Evolutionary conservation across 2,113 vertebrate genomes (phyloP).

Genomic region (Pseudorhombus dupliciocellatus): DNA sequence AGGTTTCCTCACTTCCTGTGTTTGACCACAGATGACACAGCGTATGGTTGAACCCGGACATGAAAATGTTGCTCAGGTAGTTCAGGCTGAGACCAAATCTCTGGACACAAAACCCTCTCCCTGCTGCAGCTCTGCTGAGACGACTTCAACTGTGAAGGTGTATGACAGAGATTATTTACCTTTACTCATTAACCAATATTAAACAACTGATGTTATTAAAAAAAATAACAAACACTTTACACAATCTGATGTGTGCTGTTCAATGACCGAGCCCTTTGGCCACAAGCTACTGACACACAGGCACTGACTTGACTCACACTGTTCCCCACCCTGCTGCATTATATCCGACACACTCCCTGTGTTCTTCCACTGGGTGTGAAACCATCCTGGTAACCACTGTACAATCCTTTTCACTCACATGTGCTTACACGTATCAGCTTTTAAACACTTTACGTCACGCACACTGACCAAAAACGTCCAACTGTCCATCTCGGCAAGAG

Average conservation of each 20-base stretch:
- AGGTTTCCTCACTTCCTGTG: slow-evolving; percentile 67
- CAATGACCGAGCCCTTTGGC: neutral
- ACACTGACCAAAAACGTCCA: neutral
- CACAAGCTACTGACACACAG: slow-evolving; percentile 8
- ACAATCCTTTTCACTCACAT: neutral
- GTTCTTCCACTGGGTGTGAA: neutral
- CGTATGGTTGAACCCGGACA: neutral
- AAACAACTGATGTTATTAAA: neutral
- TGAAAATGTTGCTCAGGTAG: slow-evolving; percentile 24
- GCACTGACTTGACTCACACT: neutral
- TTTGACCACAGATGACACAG: slow-evolving; percentile 57
- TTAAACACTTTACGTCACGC: neutral
- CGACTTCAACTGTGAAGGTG: neutral
- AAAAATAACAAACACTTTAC: neutral
- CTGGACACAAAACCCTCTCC: neutral
- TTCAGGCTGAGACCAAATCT: neutral
- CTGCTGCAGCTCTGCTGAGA: no score
- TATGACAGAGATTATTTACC: neutral
- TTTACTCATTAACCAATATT: neutral
- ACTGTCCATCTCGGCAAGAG: neutral
- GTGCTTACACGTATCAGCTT: neutral
- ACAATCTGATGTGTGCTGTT: neutral
- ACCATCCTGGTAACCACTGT: neutral
- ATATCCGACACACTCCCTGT: neutral
- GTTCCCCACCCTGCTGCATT: neutral